phyloP scores from a whole-genome alignment of 2,888 invertebrate genomes.

The Plebejus melissa region DNA sequence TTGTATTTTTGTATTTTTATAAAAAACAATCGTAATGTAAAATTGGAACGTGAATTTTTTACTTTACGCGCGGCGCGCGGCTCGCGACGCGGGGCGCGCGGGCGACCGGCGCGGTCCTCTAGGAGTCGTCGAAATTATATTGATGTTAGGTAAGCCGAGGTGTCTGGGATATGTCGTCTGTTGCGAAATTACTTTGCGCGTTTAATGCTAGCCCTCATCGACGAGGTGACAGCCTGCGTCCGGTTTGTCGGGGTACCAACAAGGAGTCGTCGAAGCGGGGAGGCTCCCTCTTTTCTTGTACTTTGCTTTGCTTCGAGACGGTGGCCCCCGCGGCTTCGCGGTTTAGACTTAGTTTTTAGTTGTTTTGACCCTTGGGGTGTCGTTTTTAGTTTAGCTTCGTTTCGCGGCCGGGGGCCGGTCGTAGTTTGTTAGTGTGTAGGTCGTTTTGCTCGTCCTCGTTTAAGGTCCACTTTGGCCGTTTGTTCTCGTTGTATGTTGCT shows the following conservation, averaged over 20 bases:
- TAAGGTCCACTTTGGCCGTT: constrained; percentile 46
- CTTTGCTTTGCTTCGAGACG: constrained; percentile 6
- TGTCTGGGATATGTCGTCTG: constrained; percentile 75
- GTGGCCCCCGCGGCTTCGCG: not conserved
- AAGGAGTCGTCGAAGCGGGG: constrained; percentile 21
- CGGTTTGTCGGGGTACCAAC: not conserved
- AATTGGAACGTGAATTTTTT: constrained; percentile 71
- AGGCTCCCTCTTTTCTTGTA: constrained; percentile 18
- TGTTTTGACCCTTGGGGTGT: not conserved
- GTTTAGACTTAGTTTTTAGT: constrained; percentile 9
- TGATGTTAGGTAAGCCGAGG: constrained; percentile 67
- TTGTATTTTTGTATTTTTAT: constrained; percentile 80
- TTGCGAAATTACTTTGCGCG: constrained; percentile 47
- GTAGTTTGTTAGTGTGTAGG: constrained; percentile 57
- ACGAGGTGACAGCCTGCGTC: constrained; percentile 26
- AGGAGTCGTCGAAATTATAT: constrained; percentile 46
- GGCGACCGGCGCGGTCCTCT: constrained; percentile 24
- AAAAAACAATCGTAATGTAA: constrained; percentile 69
- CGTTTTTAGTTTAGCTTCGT: constrained; percentile 36
- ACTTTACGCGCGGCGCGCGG: constrained; percentile 67
- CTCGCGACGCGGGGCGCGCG: constrained; percentile 27
- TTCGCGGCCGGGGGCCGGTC: constrained; percentile 38
- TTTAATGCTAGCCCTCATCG: constrained; percentile 34
- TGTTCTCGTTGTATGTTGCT: constrained; percentile 57
- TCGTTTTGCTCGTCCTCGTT: constrained; percentile 58